Percentiles rank a stretch among this genome's conserved stretches.
These are phyloP conservation scores for Thelaira solivaga DNA, from an alignment of 2,888 invertebrate genomes.

Conservation along the genomic window DNA sequence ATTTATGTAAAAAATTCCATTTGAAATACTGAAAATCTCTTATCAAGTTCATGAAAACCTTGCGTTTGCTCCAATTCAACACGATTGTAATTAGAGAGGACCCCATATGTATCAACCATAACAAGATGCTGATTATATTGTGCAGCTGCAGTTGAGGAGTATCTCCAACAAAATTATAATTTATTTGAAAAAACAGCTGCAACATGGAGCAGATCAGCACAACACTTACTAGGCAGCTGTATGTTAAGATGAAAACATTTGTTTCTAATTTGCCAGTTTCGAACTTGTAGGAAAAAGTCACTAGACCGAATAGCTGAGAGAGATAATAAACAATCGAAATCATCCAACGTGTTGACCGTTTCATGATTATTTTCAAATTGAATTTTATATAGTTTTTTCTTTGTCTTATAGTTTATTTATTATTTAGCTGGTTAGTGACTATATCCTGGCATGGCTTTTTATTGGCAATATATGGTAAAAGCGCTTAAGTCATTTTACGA, in stretches of 20 bases:
- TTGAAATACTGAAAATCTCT: slow-evolving; percentile 6
- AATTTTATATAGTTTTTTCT: no score
- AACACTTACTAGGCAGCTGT: slow-evolving; percentile 17
- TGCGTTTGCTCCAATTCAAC: slow-evolving; percentile 41
- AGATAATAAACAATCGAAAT: slow-evolving; percentile 3
- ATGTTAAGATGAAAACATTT: background rate
- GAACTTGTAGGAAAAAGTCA: slow-evolving; percentile 21
- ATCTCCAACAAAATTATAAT: no score
- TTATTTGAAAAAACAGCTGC: background rate
- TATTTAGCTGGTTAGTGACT: background rate
- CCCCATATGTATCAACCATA: slow-evolving; percentile 9
- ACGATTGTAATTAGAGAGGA: slow-evolving; percentile 8
- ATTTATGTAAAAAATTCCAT: background rate
- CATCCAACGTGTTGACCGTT: slow-evolving; percentile 32
- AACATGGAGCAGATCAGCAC: background rate
- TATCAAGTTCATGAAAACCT: slow-evolving; percentile 1
- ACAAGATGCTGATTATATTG: slow-evolving; percentile 7
- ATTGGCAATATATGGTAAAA: no score
- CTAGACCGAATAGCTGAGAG: slow-evolving; percentile 7
- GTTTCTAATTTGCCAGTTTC: slow-evolving; percentile 1
- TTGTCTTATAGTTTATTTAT: background rate
- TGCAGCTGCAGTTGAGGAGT: no score
- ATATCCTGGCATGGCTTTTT: no score
- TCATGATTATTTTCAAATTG: slow-evolving; percentile 12
- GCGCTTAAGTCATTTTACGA: no score